These are phyloP conservation scores for Magallana ariakensis DNA, from an alignment of 1,140 invertebrate genomes.

Conservation along the genomic window DNA sequence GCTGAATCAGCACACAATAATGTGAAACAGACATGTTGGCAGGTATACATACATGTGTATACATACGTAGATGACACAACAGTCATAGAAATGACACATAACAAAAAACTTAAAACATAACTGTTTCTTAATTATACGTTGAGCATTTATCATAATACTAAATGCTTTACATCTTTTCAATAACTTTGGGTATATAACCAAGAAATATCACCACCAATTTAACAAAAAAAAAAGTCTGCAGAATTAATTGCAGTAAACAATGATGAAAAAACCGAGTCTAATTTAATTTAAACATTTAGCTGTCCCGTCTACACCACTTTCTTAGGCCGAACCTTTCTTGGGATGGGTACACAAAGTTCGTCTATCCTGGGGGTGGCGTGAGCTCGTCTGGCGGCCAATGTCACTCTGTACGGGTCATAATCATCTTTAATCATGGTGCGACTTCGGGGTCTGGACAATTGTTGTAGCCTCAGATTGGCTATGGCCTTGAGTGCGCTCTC, in stretches of 20 bases:
- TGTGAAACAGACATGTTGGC: neutral
- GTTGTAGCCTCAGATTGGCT: conserved; percentile 70
- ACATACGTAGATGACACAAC: neutral
- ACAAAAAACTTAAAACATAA: neutral
- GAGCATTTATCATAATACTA: neutral
- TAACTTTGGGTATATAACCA: neutral
- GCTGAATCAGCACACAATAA: neutral
- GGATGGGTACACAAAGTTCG: conserved; percentile 71
- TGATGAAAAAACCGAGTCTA: neutral
- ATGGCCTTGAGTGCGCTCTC: conserved; percentile 69
- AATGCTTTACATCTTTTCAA: neutral
- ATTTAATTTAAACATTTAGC: neutral
- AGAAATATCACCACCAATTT: too few species aligned
- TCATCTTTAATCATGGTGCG: conserved; percentile 73
- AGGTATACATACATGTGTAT: neutral
- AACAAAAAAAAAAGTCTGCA: neutral
- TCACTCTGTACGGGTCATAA: conserved; percentile 74
- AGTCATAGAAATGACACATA: too few species aligned
- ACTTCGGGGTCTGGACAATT: conserved; percentile 72
- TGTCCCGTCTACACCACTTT: conserved; percentile 54
- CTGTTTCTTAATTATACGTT: neutral
- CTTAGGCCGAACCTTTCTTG: conserved; percentile 70
- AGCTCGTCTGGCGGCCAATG: conserved; percentile 63
- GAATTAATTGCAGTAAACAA: neutral
- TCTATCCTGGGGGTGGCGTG: conserved; percentile 70